Evolutionary conservation across 1,140 invertebrate species (phyloP).

Genomic region (Drosophila repletoides): DNA sequence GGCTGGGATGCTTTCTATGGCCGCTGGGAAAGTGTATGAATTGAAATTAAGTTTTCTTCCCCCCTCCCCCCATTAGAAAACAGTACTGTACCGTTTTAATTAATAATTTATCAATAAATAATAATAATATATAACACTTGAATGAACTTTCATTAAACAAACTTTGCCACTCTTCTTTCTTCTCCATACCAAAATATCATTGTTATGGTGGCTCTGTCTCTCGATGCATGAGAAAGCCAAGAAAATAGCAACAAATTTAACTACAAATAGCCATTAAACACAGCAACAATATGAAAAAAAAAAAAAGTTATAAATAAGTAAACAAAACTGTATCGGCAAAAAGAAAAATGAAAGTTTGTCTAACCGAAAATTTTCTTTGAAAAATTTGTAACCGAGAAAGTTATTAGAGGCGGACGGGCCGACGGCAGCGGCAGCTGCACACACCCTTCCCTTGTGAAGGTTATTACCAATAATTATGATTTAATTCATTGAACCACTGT

Average conservation of each 20-base stretch:
- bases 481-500: conserved; percentile 12
- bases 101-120: conserved; percentile 27
- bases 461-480: conserved; percentile 21
- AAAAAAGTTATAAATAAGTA: conserved; percentile 20
- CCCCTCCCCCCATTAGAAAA: not conserved
- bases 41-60: conserved; percentile 10
- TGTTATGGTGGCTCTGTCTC: conserved; percentile 2
- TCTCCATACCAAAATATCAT: too few relatives aligned
- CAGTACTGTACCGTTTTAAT: conserved; percentile 9
- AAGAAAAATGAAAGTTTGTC: conserved; percentile 34
- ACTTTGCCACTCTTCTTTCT: too few relatives aligned
- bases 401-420: conserved; percentile 9
- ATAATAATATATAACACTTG: conserved; percentile 8
- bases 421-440: too few relatives aligned
- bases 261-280: conserved; percentile 17
- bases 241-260: conserved; percentile 37
- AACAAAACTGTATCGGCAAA: conserved; percentile 8
- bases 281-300: too few relatives aligned
- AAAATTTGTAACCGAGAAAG: conserved; percentile 20
- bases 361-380: conserved; percentile 34
- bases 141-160: conserved; percentile 21
- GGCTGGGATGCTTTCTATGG: not conserved
- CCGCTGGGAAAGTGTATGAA: conserved; percentile 13
- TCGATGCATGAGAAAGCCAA: conserved; percentile 26
- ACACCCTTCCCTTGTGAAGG: too few relatives aligned